Evolutionary conservation across 2,113 vertebrate species (phyloP).

Genomic region (Capreolus pygargus): DNA sequence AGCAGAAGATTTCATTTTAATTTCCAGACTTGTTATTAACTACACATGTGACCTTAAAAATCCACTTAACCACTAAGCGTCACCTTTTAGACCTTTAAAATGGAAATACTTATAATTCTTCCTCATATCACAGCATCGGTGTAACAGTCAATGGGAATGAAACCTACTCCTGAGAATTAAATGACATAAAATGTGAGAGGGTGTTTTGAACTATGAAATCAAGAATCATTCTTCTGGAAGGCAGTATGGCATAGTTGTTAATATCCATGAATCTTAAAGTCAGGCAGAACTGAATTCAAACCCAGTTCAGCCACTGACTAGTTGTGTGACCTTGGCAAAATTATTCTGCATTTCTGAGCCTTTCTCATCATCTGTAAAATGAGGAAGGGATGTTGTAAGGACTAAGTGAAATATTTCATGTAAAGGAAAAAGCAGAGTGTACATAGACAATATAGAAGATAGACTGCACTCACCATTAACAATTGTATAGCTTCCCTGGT

Average conservation of each 20-base stretch:
- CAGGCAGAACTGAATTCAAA: background rate
- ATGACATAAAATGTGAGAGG: background rate
- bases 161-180: background rate
- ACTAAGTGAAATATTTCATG: background rate
- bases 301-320: background rate
- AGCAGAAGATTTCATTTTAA: background rate
- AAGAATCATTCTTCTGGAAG: background rate
- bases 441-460: background rate
- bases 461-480: background rate
- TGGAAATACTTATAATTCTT: background rate
- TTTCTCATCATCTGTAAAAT: background rate
- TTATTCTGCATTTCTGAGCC: background rate
- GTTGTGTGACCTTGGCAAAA: background rate
- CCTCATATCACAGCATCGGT: background rate
- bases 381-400: background rate
- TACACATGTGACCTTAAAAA: background rate
- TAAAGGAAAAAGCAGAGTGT: background rate
- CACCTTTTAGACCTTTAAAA: constrained; percentile 11
- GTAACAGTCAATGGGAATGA: background rate
- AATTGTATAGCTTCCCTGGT: background rate
- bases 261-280: background rate
- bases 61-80: background rate
- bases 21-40: background rate
- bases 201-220: background rate
- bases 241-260: background rate